These are phyloP conservation scores for Oncorhynchus masou DNA, from an alignment of 2,113 vertebrate species.

Conservation along the genomic window DNA sequence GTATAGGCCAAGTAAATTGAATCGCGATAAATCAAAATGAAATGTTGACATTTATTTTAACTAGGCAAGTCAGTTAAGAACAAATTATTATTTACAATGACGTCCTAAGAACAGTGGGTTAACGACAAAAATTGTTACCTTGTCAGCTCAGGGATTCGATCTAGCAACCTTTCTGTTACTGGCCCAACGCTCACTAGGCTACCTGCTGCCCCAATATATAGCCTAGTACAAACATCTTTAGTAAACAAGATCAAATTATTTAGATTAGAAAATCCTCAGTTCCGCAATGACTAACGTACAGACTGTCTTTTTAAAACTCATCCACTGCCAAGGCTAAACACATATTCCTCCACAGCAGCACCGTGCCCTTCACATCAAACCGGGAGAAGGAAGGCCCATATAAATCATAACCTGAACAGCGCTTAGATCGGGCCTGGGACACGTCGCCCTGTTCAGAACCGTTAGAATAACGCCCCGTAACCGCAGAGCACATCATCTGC, in stretches of 20 bases:
- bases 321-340: constrained; percentile 40
- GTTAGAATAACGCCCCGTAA: background rate
- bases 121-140: too few species aligned
- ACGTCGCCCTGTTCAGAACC: constrained; percentile 12
- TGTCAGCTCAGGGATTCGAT: too few species aligned
- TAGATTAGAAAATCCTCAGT: constrained; percentile 60
- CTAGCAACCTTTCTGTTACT: too few species aligned
- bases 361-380: constrained; percentile 65
- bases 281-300: constrained; percentile 25
- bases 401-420: constrained; percentile 31
- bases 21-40: background rate
- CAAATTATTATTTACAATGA: too few species aligned
- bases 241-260: constrained; percentile 30
- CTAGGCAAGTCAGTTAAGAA: too few species aligned
- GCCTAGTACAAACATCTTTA: background rate
- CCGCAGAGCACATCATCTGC: too few species aligned
- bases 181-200: too few species aligned
- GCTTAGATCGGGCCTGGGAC: constrained; percentile 11
- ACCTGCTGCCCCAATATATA: background rate
- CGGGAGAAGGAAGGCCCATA: constrained; percentile 18
- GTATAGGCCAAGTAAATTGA: background rate
- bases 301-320: constrained; percentile 33
- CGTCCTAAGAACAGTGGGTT: too few species aligned
- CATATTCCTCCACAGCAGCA: constrained; percentile 36
- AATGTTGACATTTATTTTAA: too few species aligned